A percentile compares a stretch with the other conserved stretches of the same genome.
Evolutionary conservation across 2,888 invertebrate species (phyloP).

Genomic region (Craniophora ligustri): DNA sequence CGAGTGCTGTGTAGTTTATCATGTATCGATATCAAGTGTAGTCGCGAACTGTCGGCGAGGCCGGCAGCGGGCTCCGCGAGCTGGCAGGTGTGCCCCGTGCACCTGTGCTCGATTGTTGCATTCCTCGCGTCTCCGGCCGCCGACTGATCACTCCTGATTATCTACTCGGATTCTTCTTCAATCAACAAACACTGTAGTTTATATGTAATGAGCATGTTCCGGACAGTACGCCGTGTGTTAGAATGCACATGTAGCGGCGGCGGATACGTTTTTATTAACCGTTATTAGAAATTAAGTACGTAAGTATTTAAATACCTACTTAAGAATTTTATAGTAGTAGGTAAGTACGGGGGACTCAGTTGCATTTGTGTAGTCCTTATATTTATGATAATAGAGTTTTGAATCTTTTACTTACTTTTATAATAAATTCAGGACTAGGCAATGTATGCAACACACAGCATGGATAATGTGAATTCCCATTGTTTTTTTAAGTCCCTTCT

Average conservation of each 20-base stretch:
- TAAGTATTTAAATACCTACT: too few species aligned
- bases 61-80: conserved; percentile 16
- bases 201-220: conserved; percentile 43
- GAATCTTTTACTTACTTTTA: too few species aligned
- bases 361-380: too few species aligned
- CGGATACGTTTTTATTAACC: neutral
- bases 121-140: conserved; percentile 60
- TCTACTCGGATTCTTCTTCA: conserved; percentile 68
- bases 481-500: conserved; percentile 4
- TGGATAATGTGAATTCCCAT: neutral
- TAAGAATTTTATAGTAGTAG: too few species aligned
- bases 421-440: neutral
- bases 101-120: conserved; percentile 81
- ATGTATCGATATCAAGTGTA: conserved; percentile 39
- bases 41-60: conserved; percentile 61
- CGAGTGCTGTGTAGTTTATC: conserved; percentile 24
- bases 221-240: conserved; percentile 16
- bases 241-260: conserved; percentile 5
- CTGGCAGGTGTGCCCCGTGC: conserved; percentile 77
- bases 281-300: neutral
- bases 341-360: too few species aligned
- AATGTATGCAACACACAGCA: neutral
- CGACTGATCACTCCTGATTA: conserved; percentile 60
- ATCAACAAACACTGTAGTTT: conserved; percentile 57
- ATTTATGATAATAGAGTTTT: too few species aligned